Base-by-base conservation (phyloP, 2,113 vertebrate genomes). In the Pterocles gutturalis region DNA sequence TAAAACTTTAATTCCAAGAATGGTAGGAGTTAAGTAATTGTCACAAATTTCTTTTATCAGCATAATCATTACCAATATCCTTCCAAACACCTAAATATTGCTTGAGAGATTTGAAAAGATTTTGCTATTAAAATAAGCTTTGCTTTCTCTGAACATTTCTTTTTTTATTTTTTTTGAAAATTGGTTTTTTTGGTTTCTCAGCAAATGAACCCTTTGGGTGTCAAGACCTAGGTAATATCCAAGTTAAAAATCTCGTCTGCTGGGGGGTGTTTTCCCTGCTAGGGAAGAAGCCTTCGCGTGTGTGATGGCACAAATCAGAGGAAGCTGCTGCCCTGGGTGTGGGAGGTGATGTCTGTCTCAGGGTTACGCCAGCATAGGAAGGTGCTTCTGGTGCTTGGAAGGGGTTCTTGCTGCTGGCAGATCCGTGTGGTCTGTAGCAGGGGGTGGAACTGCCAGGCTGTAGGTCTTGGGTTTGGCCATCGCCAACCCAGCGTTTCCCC, bases 21-120 rank as follows among this genome's bases (percentile, higher is more conserved):
- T 69, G 38, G 64, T 43, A 62, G 82, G 61, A 17, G 7, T 83
- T 38, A 72, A 83, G 94, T 84, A 95, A 96, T 97, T 89, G 58
- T 87, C 91, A 69, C 79, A 83, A 79, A 96, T 93, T 90, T 82
- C 97, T 96, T 97, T 94, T 89, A 87, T 89, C 92, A 54, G 26
- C 28, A 17, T 58, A 66, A 71, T 95, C 86, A 57, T 95, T 60
- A 33, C 66, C 55, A 62, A 77, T 53, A 77, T 92, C 94, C 87
- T 77, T 88, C 64, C 65, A 70, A 80, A 75, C 64, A 46, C 46
- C 82, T 70, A 78, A 90, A 96, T 75, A 49, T 62, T 90, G 83
- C 76, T 61, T 34, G n/a, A 61, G 49, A 83, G 54, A 18, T 31
- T 78, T 38, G 67, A 65, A 51, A 57, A 77, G 43, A 9, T 25